Conservation (phyloP, 2,113 vertebrate species). For the Vombatus ursinus region DNA sequence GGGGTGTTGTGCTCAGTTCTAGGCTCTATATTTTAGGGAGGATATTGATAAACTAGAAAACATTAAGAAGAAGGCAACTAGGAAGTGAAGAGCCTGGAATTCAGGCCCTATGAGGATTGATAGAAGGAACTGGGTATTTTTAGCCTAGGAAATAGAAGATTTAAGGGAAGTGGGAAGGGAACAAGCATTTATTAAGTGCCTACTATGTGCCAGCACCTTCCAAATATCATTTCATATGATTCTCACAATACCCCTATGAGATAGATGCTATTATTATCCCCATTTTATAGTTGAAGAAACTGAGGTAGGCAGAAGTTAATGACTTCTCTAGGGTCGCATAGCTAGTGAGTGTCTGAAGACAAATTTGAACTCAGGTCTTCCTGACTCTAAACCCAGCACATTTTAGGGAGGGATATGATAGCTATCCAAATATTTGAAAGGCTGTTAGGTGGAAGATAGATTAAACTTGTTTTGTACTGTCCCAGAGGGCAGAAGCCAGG, state of each 20-base stretch:
- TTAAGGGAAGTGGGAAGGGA: background rate
- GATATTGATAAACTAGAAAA: background rate
- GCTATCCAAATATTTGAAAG: background rate
- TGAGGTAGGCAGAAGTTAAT: background rate
- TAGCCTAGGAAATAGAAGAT: background rate
- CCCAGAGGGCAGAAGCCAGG: background rate
- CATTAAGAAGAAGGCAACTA: background rate
- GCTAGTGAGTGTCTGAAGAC: background rate
- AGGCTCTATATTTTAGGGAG: background rate
- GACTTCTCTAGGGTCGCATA: background rate
- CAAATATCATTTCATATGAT: background rate
- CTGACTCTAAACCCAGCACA: background rate
- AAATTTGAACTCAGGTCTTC: background rate
- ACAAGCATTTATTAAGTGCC: background rate
- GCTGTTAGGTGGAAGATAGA: background rate
- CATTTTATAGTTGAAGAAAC: background rate
- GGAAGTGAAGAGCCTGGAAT: background rate
- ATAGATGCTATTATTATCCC: background rate
- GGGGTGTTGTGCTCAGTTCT: background rate
- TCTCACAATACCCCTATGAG: background rate
- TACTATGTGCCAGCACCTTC: background rate
- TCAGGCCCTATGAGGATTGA: background rate
- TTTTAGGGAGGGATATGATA: background rate
- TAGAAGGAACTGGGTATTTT: background rate
- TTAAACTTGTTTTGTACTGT: background rate